Evolutionary conservation across 2,888 invertebrate genomes (phyloP), one percentile per base, ranked within the genome.

Genomic region (Nomada hirtipes): DNA sequence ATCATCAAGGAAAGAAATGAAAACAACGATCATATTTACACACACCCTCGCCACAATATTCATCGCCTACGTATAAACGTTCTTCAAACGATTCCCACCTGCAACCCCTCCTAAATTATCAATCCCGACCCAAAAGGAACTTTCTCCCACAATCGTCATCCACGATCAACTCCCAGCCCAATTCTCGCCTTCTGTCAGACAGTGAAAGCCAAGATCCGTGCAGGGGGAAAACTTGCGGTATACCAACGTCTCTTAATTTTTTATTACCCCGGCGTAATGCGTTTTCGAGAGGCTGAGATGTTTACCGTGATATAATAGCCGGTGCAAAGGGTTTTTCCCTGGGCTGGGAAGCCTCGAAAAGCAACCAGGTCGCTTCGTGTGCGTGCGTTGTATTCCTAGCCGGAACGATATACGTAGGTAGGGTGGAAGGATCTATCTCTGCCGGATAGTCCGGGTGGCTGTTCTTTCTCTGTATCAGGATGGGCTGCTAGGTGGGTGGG

Each of bases 381-480:
- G 13, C 0, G 42, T 10, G 59, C 11, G 55, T 23, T 65, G 76
- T 74, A 63, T 82, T 65, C 76, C 76, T 64, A 64, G 65, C 44
- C 26, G 72, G 70, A 20, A 70, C 69, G 82, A 64, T 87, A 79
- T 79, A 84, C 79, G 80, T 83, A 76, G 82, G 79, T 65, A 65
- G 64, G 77, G 74, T 60, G 76, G 77, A 50, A 79, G 86, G 88
- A 88, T 88, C 89, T 88, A 88, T 88, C 89, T 88, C 77, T 85
- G 83, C 75, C 77, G 85, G 86, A 88, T 89, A 89, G 88, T 86
- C 83, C 86, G 88, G 88, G 74, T 77, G 79, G 88, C 79, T 87
- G 86, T 80, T 86, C 79, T 86, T 85, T 86, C 82, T 76, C 88
- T 65, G 85, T 88, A 86, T 80, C 83, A 79, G 73, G 70, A 57